Evolutionary conservation across 2,113 vertebrate genomes (phyloP).

Genomic region (Myxocyprinus asiaticus): DNA sequence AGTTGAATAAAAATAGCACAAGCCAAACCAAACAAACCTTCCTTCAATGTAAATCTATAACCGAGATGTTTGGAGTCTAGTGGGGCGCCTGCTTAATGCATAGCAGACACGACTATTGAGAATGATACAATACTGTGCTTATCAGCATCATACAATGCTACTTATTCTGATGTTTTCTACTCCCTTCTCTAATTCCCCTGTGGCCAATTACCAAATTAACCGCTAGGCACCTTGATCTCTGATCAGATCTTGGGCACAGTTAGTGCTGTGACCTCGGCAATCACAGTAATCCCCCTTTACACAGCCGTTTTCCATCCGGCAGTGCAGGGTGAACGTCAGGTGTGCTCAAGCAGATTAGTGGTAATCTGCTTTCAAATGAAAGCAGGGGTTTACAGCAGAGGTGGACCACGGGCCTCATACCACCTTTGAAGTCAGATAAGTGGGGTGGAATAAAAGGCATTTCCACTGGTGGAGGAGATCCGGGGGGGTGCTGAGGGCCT

Average conservation of each 20-base stretch:
- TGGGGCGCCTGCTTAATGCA: too few relatives aligned
- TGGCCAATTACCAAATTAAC: constrained; percentile 79
- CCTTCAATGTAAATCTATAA: too few relatives aligned
- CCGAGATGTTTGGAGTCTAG: too few relatives aligned
- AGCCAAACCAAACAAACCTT: too few relatives aligned
- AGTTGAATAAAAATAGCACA: too few relatives aligned
- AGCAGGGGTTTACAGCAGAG: constrained; percentile 67
- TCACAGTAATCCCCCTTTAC: constrained; percentile 73
- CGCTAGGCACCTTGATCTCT: constrained; percentile 64
- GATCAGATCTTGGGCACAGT: constrained; percentile 66
- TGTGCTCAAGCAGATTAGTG: constrained; percentile 79
- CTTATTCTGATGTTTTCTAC: not conserved
- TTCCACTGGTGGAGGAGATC: constrained; percentile 42
- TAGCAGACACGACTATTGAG: too few relatives aligned
- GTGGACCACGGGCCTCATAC: constrained; percentile 43
- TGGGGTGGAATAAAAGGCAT: constrained; percentile 68
- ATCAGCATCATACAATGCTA: too few relatives aligned
- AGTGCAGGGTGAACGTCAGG: constrained; percentile 70
- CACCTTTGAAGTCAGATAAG: constrained; percentile 85
- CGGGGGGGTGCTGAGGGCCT: too few relatives aligned
- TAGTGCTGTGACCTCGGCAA: constrained; percentile 65
- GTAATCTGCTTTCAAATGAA: constrained; percentile 82
- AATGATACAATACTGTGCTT: too few relatives aligned
- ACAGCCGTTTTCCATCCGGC: constrained; percentile 64
- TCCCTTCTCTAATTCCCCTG: constrained; percentile 24